Base-by-base conservation (phyloP, 2,888 invertebrate species). In the Netelia inedita region DNA sequence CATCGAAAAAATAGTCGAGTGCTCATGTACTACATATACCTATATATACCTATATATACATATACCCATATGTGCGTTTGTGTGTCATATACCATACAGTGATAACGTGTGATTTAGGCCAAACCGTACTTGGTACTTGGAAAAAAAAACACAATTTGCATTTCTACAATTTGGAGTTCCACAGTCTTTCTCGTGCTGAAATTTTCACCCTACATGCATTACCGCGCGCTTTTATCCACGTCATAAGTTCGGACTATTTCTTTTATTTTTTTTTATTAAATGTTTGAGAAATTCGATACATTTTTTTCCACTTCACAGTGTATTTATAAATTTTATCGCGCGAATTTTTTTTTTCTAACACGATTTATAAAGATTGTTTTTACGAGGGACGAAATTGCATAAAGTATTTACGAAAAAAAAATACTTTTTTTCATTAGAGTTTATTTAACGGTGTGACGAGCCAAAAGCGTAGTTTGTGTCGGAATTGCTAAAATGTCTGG, bases 1-100 rank as follows among this genome's bases (percentile, higher is more conserved):
- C 41, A 57, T 23, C 65, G 65, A 55, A 1, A 35, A 57, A 73
- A 46, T 16, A 41, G 68, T 10, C 68, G 23, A 78, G 35, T 69
- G 72, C 65, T 59, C 61, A 11, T 16, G 66, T 65, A 28, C 28
- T 23, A 16, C 16, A 57, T 57, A 57, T 19, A 57, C 16, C 8
- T 46, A 46, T 46, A 46, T 46, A 41, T 41, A 41, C 9, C 3
- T 41, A 46, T 14, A 46, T 46, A 14, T 46, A 46, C 11, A 46
- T 46, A 46, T 14, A 46, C 0, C 5, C 6, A 11, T 46, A 14
- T 46, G 14, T 10, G 46, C 14, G 46, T 46, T 10, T 46, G 46
- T 46, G 46, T 46, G 46, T 46, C 14, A 14, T 46, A 46, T 46
- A 43, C 46, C 66, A n/a, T 10, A 66, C 11, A 35, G 41, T 14